Evolutionary conservation across 64 coral and sea anemone species (phyloP), one percentile per base, ranked within the genome.

Genomic region (Stylophora pistillata): DNA sequence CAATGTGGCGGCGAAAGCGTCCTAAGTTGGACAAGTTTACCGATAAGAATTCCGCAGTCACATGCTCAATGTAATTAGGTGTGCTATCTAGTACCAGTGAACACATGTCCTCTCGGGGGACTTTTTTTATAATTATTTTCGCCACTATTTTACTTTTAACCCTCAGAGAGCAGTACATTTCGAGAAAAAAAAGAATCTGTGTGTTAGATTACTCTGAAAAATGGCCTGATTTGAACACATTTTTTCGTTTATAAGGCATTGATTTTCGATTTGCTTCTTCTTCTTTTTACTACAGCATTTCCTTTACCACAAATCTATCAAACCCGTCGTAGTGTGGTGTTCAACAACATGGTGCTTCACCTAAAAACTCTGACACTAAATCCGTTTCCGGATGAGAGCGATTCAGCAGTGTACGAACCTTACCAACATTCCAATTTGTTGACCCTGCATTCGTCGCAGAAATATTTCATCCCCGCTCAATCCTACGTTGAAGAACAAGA

Each of bases 291-390:
- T 78, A 15, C 62, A 98, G 95, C 85, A 10, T 88, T 91, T 25
- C 84, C 77, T 25, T 85, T 98, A 13, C 94, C 94, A 23, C 74
- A 92, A 64, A 94, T 98, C 2, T 89, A 98, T 61, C 92, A 92
- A 41, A 83, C 77, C 10, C 73, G 89, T 29, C 88, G 87, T 15
- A 82, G 89, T 13, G 58, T 98, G 7, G 77, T 89, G 59, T 59
- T 98, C 3, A 91, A 88, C 64, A 98, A 94, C 76, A 83, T 98
- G 64, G 86, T 93, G 20, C 92, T 98, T 52, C 95, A 94, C n/a
- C 89, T 98, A 5, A 98, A 98, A 55, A 98, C 95, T 9, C 52
- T 94, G 10, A 98, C 95, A 12, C 77, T 98, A 54, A 98, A 92
- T 34, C 95, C 95, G 23, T 98, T 98, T 64, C 92, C 92, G 18